Evolutionary conservation across 2,113 vertebrate genomes (phyloP).

Genomic region (Pomatorhinus ruficollis): DNA sequence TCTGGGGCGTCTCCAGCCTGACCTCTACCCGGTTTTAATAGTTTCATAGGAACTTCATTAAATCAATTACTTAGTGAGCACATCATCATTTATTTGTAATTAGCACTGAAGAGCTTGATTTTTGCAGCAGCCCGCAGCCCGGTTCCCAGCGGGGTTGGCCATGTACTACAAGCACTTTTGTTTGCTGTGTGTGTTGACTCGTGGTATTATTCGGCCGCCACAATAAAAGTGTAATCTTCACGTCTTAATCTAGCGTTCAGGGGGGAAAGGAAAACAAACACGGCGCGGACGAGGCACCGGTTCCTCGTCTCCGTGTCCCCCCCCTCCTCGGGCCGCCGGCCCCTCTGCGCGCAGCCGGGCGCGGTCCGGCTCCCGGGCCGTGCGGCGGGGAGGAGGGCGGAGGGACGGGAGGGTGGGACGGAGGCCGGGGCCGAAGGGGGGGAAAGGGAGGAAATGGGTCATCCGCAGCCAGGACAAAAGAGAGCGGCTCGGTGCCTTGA

Average conservation of each 20-base stretch:
- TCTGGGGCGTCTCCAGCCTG: conserved; percentile 83
- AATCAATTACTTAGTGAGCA: conserved; percentile 90
- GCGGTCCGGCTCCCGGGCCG: not conserved
- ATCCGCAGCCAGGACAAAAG: conserved; percentile 29
- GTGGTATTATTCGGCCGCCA: conserved; percentile 72
- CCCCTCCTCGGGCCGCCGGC: not conserved
- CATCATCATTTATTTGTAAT: conserved; percentile 87
- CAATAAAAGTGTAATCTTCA: conserved; percentile 72
- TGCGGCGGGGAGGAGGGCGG: not conserved
- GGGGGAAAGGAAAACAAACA: conserved; percentile 72
- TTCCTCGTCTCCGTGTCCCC: not conserved
- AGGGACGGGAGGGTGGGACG: not conserved
- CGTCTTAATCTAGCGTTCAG: conserved; percentile 74
- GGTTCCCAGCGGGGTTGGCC: conserved; percentile 74
- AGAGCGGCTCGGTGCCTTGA: not conserved
- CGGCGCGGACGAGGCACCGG: conserved; percentile 15
- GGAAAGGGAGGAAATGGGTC: not conserved
- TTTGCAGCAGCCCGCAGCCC: conserved; percentile 69
- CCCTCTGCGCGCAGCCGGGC: conserved; percentile 7
- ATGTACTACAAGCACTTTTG: conserved; percentile 73
- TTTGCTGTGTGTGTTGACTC: conserved; percentile 75
- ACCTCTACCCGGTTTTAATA: conserved; percentile 88
- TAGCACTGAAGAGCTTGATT: conserved; percentile 77
- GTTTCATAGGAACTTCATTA: conserved; percentile 93
- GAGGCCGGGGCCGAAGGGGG: not conserved